These are phyloP conservation scores for Lucilia cuprina DNA, from an alignment of 1,140 invertebrate species.

Conservation along the genomic window DNA sequence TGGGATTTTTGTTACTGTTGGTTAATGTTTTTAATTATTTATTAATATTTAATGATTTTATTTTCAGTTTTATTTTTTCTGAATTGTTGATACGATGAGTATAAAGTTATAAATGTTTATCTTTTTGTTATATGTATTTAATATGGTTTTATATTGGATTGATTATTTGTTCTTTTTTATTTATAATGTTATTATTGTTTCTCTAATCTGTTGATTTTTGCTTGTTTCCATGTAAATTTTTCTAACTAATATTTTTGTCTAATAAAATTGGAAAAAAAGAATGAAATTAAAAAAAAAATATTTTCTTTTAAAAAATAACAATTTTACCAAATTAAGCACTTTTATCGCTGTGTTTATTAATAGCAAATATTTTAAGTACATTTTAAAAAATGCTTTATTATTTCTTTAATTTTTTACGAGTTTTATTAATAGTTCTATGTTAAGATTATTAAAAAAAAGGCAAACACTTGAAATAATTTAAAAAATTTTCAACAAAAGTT, in stretches of 20 bases:
- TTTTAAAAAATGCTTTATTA: not conserved
- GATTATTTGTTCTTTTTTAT: not conserved
- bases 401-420: too few relatives aligned
- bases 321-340: slow-evolving; percentile 26
- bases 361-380: not conserved
- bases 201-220: not conserved
- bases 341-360: not conserved
- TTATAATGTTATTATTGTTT: not conserved
- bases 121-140: not conserved
- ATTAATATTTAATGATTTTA: not conserved
- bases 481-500: not conserved
- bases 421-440: not conserved
- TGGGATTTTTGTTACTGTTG: not conserved
- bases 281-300: not conserved
- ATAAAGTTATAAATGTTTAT: slow-evolving; percentile 6
- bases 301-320: not conserved
- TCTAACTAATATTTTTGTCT: slow-evolving; percentile 30
- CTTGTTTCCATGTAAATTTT: slow-evolving; percentile 28
- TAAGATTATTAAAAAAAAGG: not conserved
- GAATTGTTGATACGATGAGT: not conserved
- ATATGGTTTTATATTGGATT: not conserved
- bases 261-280: not conserved
- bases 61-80: not conserved
- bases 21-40: not conserved
- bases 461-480: not conserved